Base-by-base conservation (phyloP, 2,888 invertebrate species). In the Crossocerus cetratus region DNA sequence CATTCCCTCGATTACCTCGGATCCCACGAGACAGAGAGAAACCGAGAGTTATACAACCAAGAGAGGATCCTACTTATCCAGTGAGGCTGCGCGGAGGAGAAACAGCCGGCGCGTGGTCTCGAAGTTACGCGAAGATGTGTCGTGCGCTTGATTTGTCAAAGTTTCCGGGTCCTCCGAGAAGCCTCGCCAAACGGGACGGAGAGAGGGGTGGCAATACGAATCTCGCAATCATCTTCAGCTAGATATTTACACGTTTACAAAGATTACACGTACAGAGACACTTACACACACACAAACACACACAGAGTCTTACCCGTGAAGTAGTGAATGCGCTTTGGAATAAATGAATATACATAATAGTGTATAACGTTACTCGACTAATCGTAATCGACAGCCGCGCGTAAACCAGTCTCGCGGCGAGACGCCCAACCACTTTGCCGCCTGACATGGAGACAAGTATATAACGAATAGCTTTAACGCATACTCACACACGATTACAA, bases 261-360 rank as follows among this genome's bases (percentile, higher is more conserved):
- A 70, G 66, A 14, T 49, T 49, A 49, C 49, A 49, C 49, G 2
- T 4, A 49, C 49, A 16, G 14, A 49, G 14, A 49, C 49, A 53
- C 60, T 72, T 61, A 74, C 74, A 73, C 73, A 68, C 44, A 42
- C 43, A 60, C 43, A 60, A 44, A 44, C 21, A 61, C 53, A 66
- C 56, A 74, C 70, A 70, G 77, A 78, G 68, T 80, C 77, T 79
- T 80, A 80, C 80, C 75, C 80, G 80, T 32, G 32, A 80, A 66
- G 80, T 80, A 80, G 80, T 77, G 32, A 65, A 80, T 71, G 80
- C 80, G 80, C 80, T 82, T 82, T 65, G 77, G 76, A 76, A 79
- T 80, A 78, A 82, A 82, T 72, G 69, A 80, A 73, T 80, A 76
- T 80, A 80, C 80, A 80, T 78, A 71, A 73, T 80, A 78, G 80